A percentile compares a stretch with the other conserved stretches of the same genome.
phyloP scores from a whole-genome alignment of 2,888 invertebrate species.

The Notodonta ziczac region DNA sequence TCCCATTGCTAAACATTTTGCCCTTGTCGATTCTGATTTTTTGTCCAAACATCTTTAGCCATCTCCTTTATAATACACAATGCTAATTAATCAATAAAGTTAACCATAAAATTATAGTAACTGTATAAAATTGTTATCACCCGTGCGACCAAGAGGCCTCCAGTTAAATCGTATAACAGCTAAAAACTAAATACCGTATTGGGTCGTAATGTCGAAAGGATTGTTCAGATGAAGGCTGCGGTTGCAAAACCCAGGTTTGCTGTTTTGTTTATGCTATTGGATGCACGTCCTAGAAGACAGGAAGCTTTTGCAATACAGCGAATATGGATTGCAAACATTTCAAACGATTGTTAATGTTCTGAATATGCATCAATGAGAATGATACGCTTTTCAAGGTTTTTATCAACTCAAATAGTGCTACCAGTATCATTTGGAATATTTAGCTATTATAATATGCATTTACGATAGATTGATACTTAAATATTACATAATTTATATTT shows the following conservation, averaged over 20 bases:
- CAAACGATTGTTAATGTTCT: neutral
- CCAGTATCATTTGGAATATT: too few relatives aligned
- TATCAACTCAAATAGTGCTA: neutral
- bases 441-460: too few relatives aligned
- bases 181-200: constrained; percentile 25
- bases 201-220: constrained; percentile 37
- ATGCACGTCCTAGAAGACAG: constrained; percentile 18
- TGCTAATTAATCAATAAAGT: neutral
- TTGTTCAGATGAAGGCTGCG: constrained; percentile 31
- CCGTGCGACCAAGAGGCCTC: neutral
- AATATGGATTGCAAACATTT: neutral
- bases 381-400: constrained; percentile 1
- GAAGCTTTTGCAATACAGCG: constrained; percentile 18
- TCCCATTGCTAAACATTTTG: too few relatives aligned
- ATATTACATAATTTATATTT: too few relatives aligned
- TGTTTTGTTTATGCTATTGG: constrained; percentile 15
- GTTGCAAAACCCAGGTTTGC: constrained; percentile 25
- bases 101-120: constrained; percentile 3
- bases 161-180: constrained; percentile 8
- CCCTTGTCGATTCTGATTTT: too few relatives aligned
- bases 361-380: neutral
- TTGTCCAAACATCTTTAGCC: too few relatives aligned
- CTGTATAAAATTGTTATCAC: constrained; percentile 8
- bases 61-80: too few relatives aligned
- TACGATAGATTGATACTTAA: too few relatives aligned